A percentile compares a stretch with the other conserved stretches of the same genome.
These are phyloP conservation scores for Pyrrhosoma nymphula DNA, from an alignment of 2,888 invertebrate genomes.

Conservation along the genomic window DNA sequence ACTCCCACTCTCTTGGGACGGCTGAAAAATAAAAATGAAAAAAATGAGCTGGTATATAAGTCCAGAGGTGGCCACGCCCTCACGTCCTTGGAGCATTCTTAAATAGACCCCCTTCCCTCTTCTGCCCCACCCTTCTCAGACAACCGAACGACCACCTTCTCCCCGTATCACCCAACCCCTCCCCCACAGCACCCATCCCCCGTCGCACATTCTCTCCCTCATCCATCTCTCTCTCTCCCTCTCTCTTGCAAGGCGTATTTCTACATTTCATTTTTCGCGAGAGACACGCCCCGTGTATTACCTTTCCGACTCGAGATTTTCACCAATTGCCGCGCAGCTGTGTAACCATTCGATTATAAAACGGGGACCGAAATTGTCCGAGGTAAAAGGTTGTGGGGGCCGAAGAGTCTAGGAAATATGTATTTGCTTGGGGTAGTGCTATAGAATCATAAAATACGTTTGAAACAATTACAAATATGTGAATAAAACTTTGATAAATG, in stretches of 20 bases:
- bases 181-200: neutral
- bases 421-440: no score
- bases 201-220: neutral
- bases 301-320: neutral
- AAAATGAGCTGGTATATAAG: neutral
- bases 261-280: conserved; percentile 19
- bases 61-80: neutral
- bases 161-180: neutral
- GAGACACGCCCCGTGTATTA: neutral
- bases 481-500: no score
- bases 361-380: neutral
- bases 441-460: no score
- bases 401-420: no score
- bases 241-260: conserved; percentile 2
- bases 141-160: neutral
- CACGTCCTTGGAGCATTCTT: conserved; percentile 43
- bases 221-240: neutral
- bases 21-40: neutral
- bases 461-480: no score
- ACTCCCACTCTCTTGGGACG: neutral
- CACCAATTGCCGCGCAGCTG: neutral
- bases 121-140: neutral
- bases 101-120: neutral
- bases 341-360: neutral
- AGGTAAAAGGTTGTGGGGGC: no score